Percentiles rank a stretch among this genome's conserved stretches.
phyloP scores from a whole-genome alignment of 2,888 invertebrate genomes.

The Cecidostiba fungosa region DNA sequence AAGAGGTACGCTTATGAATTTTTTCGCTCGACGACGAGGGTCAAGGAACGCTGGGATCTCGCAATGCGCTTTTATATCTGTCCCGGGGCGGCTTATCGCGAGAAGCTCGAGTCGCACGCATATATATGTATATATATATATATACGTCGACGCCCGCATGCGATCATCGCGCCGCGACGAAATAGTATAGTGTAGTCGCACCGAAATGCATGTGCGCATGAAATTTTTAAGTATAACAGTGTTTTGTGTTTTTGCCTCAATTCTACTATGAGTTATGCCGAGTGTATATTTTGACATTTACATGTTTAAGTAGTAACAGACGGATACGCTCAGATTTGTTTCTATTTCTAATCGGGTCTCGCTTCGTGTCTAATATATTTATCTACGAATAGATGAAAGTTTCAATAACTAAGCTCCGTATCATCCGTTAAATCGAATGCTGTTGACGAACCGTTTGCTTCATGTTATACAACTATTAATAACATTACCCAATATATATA shows the following conservation, averaged over 20 bases:
- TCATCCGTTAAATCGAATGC: too few species aligned
- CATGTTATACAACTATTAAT: too few species aligned
- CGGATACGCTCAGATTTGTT: neutral
- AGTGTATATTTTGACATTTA: neutral
- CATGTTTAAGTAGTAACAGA: neutral
- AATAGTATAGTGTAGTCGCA: neutral
- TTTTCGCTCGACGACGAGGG: slow-evolving; percentile 37
- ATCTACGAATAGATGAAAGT: neutral
- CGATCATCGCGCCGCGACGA: neutral
- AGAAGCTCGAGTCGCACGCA: slow-evolving; percentile 2
- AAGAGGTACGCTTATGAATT: slow-evolving; percentile 52
- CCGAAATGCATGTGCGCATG: neutral
- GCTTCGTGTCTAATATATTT: too few species aligned
- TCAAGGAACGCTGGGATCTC: slow-evolving; percentile 56
- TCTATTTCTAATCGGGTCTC: neutral
- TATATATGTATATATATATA: too few species aligned
- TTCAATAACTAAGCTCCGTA: neutral
- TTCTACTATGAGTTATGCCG: too few species aligned
- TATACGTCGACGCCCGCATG: neutral
- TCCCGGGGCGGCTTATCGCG: slow-evolving; percentile 29
- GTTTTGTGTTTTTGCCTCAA: neutral
- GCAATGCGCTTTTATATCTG: slow-evolving; percentile 47
- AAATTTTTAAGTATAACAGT: neutral
- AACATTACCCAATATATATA: neutral
- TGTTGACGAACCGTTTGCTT: too few species aligned